These are phyloP conservation scores for Rhagoletis pomonella DNA, from an alignment of 1,140 invertebrate species.

Conservation along the genomic window DNA sequence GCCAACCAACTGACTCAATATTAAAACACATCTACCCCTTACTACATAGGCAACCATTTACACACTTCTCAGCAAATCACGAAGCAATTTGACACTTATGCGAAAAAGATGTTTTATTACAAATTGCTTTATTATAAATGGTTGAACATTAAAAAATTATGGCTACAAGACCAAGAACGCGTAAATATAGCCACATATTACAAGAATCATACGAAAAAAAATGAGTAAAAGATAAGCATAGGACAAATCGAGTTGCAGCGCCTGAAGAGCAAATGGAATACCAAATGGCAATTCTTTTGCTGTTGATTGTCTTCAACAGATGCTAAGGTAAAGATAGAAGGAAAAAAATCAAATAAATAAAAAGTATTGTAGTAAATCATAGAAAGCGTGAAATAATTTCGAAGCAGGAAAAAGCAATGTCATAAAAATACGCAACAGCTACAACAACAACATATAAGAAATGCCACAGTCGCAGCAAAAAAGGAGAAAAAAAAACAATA, in stretches of 20 bases:
- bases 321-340: neutral
- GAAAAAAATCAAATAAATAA: constrained; percentile 26
- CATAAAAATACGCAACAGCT: constrained; percentile 29
- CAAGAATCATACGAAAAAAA: neutral
- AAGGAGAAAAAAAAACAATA: neutral
- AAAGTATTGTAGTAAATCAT: constrained; percentile 48
- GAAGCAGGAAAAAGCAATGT: constrained; percentile 6
- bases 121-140: constrained; percentile 18
- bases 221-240: neutral
- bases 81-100: neutral
- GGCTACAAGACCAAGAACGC: neutral
- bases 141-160: constrained; percentile 26
- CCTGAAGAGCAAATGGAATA: neutral
- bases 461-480: neutral
- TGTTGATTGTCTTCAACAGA: neutral
- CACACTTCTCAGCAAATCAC: neutral
- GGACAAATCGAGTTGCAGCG: neutral
- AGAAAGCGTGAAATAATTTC: constrained; percentile 38
- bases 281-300: neutral
- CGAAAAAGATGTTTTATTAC: constrained; percentile 26
- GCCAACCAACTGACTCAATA: too few relatives aligned
- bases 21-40: too few relatives aligned
- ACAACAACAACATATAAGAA: neutral
- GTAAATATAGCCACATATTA: neutral
- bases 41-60: neutral